Conservation (phyloP, 2,113 vertebrate genomes). For the Theristicus caerulescens region DNA sequence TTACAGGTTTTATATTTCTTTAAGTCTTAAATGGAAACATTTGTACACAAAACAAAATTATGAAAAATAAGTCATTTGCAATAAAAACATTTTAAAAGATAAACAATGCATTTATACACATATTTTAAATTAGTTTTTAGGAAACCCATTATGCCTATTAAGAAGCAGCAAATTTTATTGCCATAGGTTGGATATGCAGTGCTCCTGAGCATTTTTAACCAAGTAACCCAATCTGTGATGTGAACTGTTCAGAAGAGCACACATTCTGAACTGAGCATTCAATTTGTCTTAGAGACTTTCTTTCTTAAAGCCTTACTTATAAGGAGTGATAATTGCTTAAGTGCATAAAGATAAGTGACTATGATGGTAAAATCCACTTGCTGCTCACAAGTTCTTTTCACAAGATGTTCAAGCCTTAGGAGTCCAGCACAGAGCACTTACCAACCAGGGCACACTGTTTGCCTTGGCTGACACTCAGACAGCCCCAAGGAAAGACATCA, state of each 20-base stretch:
- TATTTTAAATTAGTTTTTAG: background rate
- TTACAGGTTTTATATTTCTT: background rate
- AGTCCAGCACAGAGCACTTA: background rate
- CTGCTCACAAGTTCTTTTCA: background rate
- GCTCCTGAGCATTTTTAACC: background rate
- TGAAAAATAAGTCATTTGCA: background rate
- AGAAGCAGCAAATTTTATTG: background rate
- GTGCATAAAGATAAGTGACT: background rate
- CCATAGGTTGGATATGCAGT: background rate
- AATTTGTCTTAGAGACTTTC: background rate
- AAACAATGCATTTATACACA: background rate
- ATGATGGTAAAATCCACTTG: background rate
- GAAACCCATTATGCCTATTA: background rate
- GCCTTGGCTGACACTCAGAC: background rate
- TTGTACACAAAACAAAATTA: background rate
- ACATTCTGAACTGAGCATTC: background rate
- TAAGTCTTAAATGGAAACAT: background rate
- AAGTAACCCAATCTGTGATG: background rate
- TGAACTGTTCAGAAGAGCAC: background rate
- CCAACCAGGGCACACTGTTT: fast-evolving
- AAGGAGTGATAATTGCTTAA: background rate
- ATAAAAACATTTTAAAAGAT: background rate
- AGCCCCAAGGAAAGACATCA: background rate
- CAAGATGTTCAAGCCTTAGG: background rate
- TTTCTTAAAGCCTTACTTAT: background rate